These are phyloP conservation scores for Sclerodermus sp. DNA, from an alignment of 2,888 invertebrate genomes.

Conservation along the genomic window DNA sequence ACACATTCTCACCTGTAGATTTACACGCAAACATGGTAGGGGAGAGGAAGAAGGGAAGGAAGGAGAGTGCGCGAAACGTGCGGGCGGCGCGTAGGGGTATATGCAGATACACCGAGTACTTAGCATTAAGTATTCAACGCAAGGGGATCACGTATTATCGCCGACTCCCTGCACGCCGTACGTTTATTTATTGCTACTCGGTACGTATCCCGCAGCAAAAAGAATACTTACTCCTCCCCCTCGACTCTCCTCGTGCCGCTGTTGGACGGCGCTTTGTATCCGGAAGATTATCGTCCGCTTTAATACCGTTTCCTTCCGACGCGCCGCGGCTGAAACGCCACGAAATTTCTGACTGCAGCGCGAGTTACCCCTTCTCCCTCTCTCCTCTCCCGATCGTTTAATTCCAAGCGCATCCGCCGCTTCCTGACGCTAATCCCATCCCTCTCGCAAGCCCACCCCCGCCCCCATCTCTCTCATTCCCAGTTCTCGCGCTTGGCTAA, in stretches of 20 bases:
- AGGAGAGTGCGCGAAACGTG: slow-evolving; percentile 6
- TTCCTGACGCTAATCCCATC: slow-evolving; percentile 7
- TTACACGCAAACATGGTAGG: not conserved
- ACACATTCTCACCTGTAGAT: not conserved
- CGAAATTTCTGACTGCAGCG: slow-evolving; percentile 1
- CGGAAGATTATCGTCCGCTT: slow-evolving; percentile 33
- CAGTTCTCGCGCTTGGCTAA: not conserved
- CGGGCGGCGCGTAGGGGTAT: slow-evolving; percentile 22
- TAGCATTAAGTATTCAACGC: slow-evolving; percentile 57
- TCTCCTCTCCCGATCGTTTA: slow-evolving; percentile 11
- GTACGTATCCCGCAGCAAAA: slow-evolving; percentile 23
- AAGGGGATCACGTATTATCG: slow-evolving; percentile 57
- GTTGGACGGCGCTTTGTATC: slow-evolving; percentile 16
- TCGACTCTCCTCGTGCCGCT: slow-evolving; percentile 7
- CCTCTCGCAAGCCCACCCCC: slow-evolving; percentile 5
- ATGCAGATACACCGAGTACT: slow-evolving; percentile 53
- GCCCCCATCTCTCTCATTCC: not conserved
- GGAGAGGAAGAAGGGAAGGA: slow-evolving; percentile 14
- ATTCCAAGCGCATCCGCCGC: slow-evolving; percentile 5
- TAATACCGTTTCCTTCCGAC: slow-evolving; percentile 24
- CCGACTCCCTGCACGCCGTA: slow-evolving; percentile 45
- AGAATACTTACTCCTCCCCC: slow-evolving; percentile 22
- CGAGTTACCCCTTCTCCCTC: not conserved
- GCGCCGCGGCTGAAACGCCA: slow-evolving; percentile 11
- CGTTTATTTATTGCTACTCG: slow-evolving; percentile 52